Conservation (phyloP, 2,113 vertebrate species). For the Pionites leucogaster region DNA sequence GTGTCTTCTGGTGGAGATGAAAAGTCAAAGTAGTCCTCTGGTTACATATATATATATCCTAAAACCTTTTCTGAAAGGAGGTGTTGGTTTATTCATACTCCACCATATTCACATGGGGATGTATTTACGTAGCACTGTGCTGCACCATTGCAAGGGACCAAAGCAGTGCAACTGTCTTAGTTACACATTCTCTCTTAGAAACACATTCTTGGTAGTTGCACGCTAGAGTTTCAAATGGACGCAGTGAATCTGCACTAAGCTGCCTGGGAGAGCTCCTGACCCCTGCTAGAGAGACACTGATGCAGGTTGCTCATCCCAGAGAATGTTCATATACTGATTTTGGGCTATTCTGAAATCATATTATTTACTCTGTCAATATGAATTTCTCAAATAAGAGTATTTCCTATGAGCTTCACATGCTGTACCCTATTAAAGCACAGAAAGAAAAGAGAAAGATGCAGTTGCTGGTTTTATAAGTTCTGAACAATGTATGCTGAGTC, state of each 20-base stretch:
- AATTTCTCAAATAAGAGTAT: neutral
- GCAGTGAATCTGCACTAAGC: neutral
- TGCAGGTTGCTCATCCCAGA: neutral
- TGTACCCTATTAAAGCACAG: neutral
- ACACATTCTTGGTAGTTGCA: neutral
- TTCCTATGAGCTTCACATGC: neutral
- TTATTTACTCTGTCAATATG: neutral
- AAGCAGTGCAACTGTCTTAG: neutral
- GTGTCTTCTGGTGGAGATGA: neutral
- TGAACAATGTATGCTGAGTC: neutral
- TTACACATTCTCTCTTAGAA: neutral
- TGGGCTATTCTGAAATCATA: neutral
- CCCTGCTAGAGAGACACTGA: neutral
- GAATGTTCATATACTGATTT: neutral
- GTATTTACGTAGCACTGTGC: neutral
- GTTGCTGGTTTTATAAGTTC: neutral
- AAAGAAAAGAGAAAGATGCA: neutral
- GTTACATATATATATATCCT: neutral
- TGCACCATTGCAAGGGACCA: neutral
- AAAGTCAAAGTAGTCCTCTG: neutral
- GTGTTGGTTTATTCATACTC: neutral
- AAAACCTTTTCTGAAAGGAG: neutral
- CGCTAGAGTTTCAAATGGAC: rapidly evolving
- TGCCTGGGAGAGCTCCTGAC: neutral
- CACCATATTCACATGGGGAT: neutral